These are phyloP conservation scores for Gasteruption jaculator DNA, from an alignment of 2,888 invertebrate species.

Conservation along the genomic window DNA sequence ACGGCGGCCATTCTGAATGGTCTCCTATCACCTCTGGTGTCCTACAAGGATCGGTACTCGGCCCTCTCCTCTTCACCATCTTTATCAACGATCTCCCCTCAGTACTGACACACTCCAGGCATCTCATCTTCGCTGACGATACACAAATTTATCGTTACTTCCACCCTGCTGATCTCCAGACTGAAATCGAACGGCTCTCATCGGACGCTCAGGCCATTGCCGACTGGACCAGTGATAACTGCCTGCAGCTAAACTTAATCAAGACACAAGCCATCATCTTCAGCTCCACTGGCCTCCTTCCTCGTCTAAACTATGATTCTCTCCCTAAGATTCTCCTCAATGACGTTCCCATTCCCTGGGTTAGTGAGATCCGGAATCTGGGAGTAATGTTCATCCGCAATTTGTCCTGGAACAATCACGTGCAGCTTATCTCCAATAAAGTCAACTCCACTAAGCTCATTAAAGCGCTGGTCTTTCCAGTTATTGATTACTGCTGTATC, in stretches of 20 bases:
- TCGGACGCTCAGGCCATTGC: not conserved
- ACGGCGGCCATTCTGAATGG: not conserved
- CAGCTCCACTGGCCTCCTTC: not conserved
- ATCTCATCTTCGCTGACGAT: not conserved
- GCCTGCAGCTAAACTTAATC: not conserved
- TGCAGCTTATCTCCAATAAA: too few species aligned
- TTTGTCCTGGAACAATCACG: not conserved
- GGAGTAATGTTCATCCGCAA: not conserved
- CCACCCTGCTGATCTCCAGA: not conserved
- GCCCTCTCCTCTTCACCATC: not conserved
- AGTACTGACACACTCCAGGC: not conserved
- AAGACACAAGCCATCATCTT: not conserved
- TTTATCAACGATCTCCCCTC: not conserved
- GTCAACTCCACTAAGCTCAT: too few species aligned
- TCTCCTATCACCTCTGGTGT: not conserved
- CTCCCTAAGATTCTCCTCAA: not conserved
- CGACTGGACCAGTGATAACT: not conserved
- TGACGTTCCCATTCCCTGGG: not conserved
- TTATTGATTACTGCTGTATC: not conserved
- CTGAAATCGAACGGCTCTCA: not conserved
- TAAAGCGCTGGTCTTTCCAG: not conserved
- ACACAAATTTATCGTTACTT: not conserved
- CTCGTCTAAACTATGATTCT: not conserved
- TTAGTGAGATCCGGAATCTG: not conserved
- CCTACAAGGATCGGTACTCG: not conserved